A percentile compares a stretch with the other conserved stretches of the same genome.
Conservation (phyloP, 2,888 invertebrate genomes). For the Cactoblastis cactorum region DNA sequence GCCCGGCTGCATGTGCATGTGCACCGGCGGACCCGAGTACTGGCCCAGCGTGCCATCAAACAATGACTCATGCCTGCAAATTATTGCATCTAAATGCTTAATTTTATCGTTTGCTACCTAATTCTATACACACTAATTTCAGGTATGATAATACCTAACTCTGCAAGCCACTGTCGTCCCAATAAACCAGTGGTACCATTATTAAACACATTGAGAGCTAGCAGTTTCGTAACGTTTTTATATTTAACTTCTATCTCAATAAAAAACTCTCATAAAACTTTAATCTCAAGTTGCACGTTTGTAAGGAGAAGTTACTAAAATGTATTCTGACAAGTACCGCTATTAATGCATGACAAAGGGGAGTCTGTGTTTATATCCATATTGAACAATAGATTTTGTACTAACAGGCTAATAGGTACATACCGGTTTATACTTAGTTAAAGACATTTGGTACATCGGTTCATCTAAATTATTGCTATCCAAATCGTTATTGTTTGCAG, state of each 20-base stretch:
- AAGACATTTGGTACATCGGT: slow-evolving; percentile 16
- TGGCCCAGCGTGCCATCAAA: not conserved
- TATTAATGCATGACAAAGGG: not conserved
- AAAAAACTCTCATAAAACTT: not conserved
- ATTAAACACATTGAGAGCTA: not conserved
- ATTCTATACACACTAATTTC: not conserved
- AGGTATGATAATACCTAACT: not conserved
- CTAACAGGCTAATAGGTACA: not conserved
- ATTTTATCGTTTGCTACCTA: not conserved
- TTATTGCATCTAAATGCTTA: not conserved
- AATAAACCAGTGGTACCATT: not conserved
- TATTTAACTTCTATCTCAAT: not conserved
- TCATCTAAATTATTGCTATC: slow-evolving; percentile 3
- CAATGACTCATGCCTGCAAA: slow-evolving; percentile 1
- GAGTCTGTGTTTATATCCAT: slow-evolving; percentile 8
- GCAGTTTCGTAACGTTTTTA: not conserved
- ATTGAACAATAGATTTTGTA: not conserved
- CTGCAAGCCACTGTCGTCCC: not conserved
- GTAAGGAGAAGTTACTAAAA: not conserved
- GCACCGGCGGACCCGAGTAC: not conserved
- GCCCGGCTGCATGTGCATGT: not conserved
- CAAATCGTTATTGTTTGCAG: not conserved
- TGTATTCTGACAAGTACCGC: not conserved
- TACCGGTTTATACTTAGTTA: not conserved
- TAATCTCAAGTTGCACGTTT: not conserved